Evolutionary conservation across 1,140 invertebrate species (phyloP).

Genomic region (Geopemphigus sp.): DNA sequence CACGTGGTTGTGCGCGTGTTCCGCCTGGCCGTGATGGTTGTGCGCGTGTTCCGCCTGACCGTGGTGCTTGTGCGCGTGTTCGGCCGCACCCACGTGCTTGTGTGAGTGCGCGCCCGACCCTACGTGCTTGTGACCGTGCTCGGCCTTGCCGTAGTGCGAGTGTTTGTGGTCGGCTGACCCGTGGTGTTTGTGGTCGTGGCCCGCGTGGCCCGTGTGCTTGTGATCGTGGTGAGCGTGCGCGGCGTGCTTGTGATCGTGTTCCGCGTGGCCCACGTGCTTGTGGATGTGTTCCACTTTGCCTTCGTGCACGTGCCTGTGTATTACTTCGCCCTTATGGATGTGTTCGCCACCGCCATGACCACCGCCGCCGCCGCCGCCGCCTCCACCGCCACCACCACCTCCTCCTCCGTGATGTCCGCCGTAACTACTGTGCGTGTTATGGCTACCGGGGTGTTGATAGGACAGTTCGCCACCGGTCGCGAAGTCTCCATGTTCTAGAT

Average conservation of each 20-base stretch:
- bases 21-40: slow-evolving; percentile 50
- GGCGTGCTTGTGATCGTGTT: slow-evolving; percentile 50
- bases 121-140: slow-evolving; percentile 49
- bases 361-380: slow-evolving; percentile 49
- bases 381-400: neutral
- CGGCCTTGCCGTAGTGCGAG: slow-evolving; percentile 48
- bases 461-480: neutral
- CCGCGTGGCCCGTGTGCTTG: slow-evolving; percentile 50
- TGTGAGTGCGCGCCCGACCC: slow-evolving; percentile 39
- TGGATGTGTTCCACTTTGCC: slow-evolving; percentile 51
- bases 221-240: slow-evolving; percentile 51
- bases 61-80: slow-evolving; percentile 50
- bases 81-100: slow-evolving; percentile 44
- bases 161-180: slow-evolving; percentile 45
- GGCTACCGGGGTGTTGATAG: slow-evolving; percentile 21
- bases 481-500: slow-evolving; percentile 39
- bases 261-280: slow-evolving; percentile 50
- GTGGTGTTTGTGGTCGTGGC: slow-evolving; percentile 50
- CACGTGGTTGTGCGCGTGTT: slow-evolving; percentile 50
- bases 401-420: slow-evolving; percentile 28
- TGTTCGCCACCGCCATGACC: slow-evolving; percentile 47
- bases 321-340: slow-evolving; percentile 51
- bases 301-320: slow-evolving; percentile 51
- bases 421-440: slow-evolving; percentile 33
- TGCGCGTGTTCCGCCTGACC: slow-evolving; percentile 51